These are phyloP conservation scores for Urocynchramus pylzowi DNA, from an alignment of 2,113 vertebrate genomes.

Conservation along the genomic window DNA sequence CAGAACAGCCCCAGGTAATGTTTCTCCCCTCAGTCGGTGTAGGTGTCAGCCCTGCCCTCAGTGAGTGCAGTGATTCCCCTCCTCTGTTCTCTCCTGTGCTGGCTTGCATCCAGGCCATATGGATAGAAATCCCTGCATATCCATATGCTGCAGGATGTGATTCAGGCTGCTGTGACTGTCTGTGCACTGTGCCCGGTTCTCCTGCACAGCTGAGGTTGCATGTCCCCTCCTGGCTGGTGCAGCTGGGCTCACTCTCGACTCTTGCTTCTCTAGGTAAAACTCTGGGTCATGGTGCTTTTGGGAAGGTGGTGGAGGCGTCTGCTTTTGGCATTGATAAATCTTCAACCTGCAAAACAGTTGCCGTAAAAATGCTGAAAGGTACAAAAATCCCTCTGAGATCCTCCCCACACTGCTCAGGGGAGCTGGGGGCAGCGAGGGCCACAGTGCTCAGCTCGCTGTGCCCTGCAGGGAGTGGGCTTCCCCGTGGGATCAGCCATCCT, in stretches of 20 bases:
- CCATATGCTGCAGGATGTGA: constrained; percentile 6
- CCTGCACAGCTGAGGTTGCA: constrained; percentile 31
- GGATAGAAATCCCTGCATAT: neutral
- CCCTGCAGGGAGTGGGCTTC: neutral
- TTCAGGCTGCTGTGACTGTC: neutral
- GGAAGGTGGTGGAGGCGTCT: constrained; percentile 93
- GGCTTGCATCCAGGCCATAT: neutral
- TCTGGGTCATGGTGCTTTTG: constrained; percentile 91
- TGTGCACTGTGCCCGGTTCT: neutral
- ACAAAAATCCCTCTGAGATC: constrained; percentile 44
- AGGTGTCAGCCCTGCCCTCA: neutral
- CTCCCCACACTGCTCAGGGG: neutral
- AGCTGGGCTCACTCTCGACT: constrained; percentile 59
- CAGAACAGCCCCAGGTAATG: neutral
- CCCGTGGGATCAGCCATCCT: neutral
- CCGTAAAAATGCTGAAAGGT: constrained; percentile 98
- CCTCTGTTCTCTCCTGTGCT: neutral
- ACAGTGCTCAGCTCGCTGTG: neutral
- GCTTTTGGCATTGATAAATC: constrained; percentile 95
- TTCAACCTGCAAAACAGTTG: constrained; percentile 95
- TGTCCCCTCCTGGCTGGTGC: constrained; percentile 8
- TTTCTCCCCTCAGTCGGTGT: neutral
- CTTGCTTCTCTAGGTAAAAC: constrained; percentile 86
- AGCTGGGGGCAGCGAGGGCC: neutral
- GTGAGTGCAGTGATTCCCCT: neutral